A percentile compares a stretch with the other conserved stretches of the same genome.
Evolutionary conservation across 2,797 vertebrate genomes (phyloP).

Genomic region (Scolopax bukidnonensis): DNA sequence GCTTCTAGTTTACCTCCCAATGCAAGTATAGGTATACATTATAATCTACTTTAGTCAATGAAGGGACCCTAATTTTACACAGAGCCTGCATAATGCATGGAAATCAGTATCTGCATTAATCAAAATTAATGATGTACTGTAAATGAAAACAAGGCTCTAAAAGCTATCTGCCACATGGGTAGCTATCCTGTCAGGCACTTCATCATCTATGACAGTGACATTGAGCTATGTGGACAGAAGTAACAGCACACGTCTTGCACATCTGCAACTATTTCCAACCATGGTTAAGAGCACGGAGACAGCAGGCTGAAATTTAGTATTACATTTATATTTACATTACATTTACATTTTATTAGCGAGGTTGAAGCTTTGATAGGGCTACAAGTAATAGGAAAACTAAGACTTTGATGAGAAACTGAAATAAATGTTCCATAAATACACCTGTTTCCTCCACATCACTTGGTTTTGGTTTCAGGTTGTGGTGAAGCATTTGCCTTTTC

Average conservation of each 20-base stretch:
- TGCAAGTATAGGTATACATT: fast-evolving
- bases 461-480: not conserved
- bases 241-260: not conserved
- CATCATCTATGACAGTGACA: fast-evolving
- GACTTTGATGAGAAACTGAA: not conserved
- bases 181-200: not conserved
- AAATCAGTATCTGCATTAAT: not conserved
- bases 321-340: not conserved
- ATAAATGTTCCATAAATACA: fast-evolving
- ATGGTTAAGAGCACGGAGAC: not conserved
- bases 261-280: not conserved
- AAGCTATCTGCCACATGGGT: not conserved
- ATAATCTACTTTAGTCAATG: not conserved
- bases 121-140: fast-evolving
- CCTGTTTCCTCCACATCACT: not conserved
- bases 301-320: not conserved
- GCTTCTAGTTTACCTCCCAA: not conserved
- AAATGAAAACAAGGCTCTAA: not conserved
- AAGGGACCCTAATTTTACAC: not conserved
- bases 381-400: not conserved
- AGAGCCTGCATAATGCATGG: not conserved
- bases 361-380: not conserved
- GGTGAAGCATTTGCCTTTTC: not conserved
- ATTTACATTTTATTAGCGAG: not conserved
- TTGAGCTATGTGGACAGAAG: not conserved